phyloP scores from a whole-genome alignment of 2,888 invertebrate species.

The Galerucella nymphaeae region DNA sequence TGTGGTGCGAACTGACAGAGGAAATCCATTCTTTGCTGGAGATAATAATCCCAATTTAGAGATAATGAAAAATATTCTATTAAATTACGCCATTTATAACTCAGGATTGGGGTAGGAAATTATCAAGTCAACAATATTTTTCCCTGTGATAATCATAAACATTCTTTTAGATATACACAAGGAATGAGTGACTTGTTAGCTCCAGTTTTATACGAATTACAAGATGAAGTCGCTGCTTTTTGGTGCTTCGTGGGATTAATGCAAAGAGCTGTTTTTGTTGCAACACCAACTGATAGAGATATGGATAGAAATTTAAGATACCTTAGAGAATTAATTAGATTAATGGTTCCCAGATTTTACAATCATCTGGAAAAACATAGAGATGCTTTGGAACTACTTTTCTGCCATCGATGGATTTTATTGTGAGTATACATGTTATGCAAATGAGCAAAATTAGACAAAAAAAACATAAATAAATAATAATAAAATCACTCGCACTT shows the following conservation, averaged over 20 bases:
- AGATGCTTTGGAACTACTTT: constrained; percentile 90
- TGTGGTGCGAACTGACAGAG: constrained; percentile 92
- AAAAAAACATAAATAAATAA: too few species aligned
- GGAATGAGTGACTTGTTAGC: constrained; percentile 97
- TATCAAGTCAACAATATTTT: background rate
- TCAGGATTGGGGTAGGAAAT: constrained; percentile 78
- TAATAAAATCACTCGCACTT: too few species aligned
- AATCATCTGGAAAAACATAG: constrained; percentile 84
- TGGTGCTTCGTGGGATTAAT: constrained; percentile 98
- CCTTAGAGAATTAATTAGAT: constrained; percentile 84
- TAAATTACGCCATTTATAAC: constrained; percentile 93
- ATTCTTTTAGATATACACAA: constrained; percentile 68
- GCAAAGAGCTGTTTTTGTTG: constrained; percentile 94
- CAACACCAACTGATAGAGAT: constrained; percentile 92
- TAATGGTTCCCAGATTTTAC: constrained; percentile 93
- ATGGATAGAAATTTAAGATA: constrained; percentile 93
- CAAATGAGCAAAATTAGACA: too few species aligned
- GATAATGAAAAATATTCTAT: constrained; percentile 91
- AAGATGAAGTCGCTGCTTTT: constrained; percentile 95
- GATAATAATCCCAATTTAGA: constrained; percentile 92
- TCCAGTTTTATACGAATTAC: constrained; percentile 91
- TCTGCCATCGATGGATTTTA: constrained; percentile 95
- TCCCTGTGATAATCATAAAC: too few species aligned
- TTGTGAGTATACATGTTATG: constrained; percentile 70
- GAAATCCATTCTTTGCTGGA: constrained; percentile 92